Base-by-base conservation (phyloP, 2,797 vertebrate species). In the Melanogrammus aeglefinus region DNA sequence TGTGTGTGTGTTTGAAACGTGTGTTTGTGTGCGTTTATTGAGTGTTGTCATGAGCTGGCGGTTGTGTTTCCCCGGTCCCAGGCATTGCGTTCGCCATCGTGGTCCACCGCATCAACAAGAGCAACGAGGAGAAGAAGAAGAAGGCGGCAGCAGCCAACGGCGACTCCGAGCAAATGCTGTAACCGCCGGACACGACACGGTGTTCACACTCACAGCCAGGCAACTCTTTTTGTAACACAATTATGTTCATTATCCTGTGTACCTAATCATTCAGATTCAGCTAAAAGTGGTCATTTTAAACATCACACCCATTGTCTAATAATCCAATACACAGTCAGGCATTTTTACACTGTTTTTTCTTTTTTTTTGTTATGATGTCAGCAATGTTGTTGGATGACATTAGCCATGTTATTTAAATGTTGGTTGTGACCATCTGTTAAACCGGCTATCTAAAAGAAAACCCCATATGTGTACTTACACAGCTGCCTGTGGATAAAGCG, bases 21-120 rank as follows among this genome's bases (percentile, higher is more conserved):
- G 70, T 14, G 70, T 33, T 27, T 72, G 27, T 33, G 71, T 72
- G 70, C 51, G 9, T 66, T 24, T n/a, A 63, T 7, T 69, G 63
- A 8, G 13, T 74, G 36, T 21, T 8, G 9, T 38, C 38, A 36
- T 27, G 36, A 12, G 5, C 36, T 13, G 29, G 14, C n/a, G 66
- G 2, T 83, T 57, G 10, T 29, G 29, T 51, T 73, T 35, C 66
- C 66, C 44, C 76, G 72, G 8, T 77, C 80, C 24, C 91, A 95
- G 94, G 76, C 47, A 27, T 95, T 33, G 0, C 73, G 44, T 87
- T 95, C 79, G 1, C 88, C 33, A 12, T 94, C 4, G 87, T 78
- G 24, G 21, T 92, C 75, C 90, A 89, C 81, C 86, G 84, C 4
- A 39, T 31, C 12, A 87, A 81, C 14, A 93, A 91, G 86, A 9